Conservation (phyloP, 2,797 vertebrate genomes). For the Muscicapa striata region DNA sequence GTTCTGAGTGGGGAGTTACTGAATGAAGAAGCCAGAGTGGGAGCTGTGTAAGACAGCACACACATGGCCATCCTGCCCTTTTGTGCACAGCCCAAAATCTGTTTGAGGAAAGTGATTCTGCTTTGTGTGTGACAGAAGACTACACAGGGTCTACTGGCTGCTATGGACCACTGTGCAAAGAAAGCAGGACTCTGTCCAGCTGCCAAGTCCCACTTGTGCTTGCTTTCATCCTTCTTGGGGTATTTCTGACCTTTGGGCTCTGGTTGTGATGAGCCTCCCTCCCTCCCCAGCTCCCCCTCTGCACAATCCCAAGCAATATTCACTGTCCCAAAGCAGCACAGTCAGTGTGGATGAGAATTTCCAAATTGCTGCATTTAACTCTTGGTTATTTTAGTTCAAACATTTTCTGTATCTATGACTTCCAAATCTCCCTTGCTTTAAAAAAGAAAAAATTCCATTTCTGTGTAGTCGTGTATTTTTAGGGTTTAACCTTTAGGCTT, state of each 20-base stretch:
- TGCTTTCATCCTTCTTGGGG: not conserved
- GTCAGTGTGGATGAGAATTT: not conserved
- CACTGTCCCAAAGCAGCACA: not conserved
- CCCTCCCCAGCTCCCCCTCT: not conserved
- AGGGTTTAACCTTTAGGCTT: not conserved
- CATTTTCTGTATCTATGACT: not conserved
- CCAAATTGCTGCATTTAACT: not conserved
- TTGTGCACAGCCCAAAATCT: not conserved
- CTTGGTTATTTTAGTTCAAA: not conserved
- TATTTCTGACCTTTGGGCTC: constrained; percentile 36
- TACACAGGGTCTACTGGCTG: not conserved
- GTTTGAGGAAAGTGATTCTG: not conserved
- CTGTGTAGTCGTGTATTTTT: not conserved
- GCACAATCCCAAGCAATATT: not conserved
- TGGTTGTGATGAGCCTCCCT: not conserved
- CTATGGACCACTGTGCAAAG: not conserved
- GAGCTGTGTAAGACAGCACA: not conserved
- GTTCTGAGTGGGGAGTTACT: not conserved
- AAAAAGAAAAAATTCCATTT: not conserved
- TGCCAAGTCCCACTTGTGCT: not conserved
- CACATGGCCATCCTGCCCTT: not conserved
- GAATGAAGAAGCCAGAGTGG: not conserved
- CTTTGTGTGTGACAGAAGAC: not conserved
- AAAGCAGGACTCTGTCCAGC: not conserved
- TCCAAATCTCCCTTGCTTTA: not conserved